Evolutionary conservation across 2,113 vertebrate species (phyloP).

Genomic region (Circaetus cinerascens): DNA sequence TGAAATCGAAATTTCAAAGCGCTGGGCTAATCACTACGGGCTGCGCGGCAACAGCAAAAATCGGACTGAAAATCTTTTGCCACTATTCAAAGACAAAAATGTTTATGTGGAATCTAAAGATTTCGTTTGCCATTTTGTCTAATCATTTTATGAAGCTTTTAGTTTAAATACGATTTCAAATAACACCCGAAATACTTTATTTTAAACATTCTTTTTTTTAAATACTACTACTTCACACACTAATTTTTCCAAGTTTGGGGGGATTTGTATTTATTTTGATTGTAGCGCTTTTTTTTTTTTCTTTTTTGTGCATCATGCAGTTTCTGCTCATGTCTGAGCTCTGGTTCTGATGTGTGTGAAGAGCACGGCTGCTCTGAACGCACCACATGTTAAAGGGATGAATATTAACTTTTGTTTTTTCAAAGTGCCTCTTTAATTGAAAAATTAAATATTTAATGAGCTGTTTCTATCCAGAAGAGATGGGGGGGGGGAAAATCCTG

Average conservation of each 20-base stretch:
- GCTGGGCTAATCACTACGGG: not conserved
- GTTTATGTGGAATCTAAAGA: not conserved
- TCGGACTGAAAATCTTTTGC: not conserved
- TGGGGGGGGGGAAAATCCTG: not conserved
- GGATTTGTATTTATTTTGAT: not conserved
- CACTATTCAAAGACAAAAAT: not conserved
- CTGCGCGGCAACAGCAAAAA: fast-evolving
- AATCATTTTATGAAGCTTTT: not conserved
- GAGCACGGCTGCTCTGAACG: not conserved
- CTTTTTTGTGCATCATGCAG: not conserved
- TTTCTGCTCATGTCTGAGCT: not conserved
- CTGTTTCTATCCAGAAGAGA: not conserved
- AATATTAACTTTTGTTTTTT: constrained; percentile 46
- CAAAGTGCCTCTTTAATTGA: constrained; percentile 48
- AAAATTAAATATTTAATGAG: constrained; percentile 60
- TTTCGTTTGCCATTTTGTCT: not conserved
- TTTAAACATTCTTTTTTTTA: not conserved
- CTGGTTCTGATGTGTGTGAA: not conserved
- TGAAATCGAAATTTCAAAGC: not conserved
- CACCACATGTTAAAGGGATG: not conserved
- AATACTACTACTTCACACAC: not conserved
- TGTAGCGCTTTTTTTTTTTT: fast-evolving
- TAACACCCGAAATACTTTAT: not conserved
- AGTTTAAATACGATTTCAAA: not conserved
- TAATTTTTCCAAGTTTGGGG: not conserved